Evolutionary conservation across 2,797 vertebrate species (phyloP).

Genomic region (Liparis tanakae): DNA sequence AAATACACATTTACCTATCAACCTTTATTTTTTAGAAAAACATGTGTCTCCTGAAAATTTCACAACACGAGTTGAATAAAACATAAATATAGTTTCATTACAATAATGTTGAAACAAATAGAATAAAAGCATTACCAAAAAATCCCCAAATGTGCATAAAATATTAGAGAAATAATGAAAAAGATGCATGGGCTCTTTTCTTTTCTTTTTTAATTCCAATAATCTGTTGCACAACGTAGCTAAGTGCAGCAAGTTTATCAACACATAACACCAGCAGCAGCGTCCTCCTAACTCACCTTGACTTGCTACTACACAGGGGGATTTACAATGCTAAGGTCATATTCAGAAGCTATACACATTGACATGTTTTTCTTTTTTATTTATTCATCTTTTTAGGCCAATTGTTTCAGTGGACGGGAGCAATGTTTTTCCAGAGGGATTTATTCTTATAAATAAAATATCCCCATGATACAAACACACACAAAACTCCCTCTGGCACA

Average conservation of each 20-base stretch:
- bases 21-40: not conserved
- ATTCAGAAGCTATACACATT: constrained; percentile 18
- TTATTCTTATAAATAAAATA: constrained; percentile 62
- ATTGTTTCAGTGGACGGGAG: constrained; percentile 32
- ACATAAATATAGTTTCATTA: not conserved
- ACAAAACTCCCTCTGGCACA: not conserved
- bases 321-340: constrained; percentile 25
- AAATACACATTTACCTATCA: not conserved
- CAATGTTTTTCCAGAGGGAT: constrained; percentile 40
- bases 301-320: constrained; percentile 39
- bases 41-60: not conserved
- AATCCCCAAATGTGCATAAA: not conserved
- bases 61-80: constrained; percentile 1
- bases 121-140: not conserved
- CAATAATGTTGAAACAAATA: not conserved
- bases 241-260: constrained; percentile 8
- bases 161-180: not conserved
- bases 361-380: not conserved
- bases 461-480: constrained; percentile 28
- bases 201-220: not conserved
- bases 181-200: not conserved
- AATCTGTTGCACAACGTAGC: not conserved
- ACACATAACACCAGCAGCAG: constrained; percentile 14
- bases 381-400: constrained; percentile 44
- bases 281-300: constrained; percentile 19